A percentile compares a stretch with the other conserved stretches of the same genome.
Conservation (phyloP, 2,113 vertebrate genomes). For the Clinocottus analis region DNA sequence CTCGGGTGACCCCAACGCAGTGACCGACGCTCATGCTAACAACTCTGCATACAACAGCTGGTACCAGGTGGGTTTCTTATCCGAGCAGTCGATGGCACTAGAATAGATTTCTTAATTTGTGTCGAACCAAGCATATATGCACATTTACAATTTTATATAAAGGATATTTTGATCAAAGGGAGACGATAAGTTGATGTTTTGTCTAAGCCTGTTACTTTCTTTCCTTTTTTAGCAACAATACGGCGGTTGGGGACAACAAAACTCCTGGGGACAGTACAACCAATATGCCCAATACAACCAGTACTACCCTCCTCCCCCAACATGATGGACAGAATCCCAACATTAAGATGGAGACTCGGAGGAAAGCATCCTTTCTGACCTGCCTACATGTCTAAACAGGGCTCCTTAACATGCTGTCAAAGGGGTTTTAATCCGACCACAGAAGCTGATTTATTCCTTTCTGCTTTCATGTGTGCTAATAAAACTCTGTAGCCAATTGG, state of each 20-base stretch:
- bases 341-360: slow-evolving; percentile 62
- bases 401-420: slow-evolving; percentile 32
- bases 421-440: slow-evolving; percentile 39
- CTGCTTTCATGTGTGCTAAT: slow-evolving; percentile 34
- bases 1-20: slow-evolving; percentile 78
- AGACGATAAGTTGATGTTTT: not conserved
- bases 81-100: not conserved
- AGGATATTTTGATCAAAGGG: not conserved
- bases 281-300: slow-evolving; percentile 90
- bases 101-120: not conserved
- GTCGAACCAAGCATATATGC: not conserved
- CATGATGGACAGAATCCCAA: slow-evolving; percentile 83
- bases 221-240: slow-evolving; percentile 82
- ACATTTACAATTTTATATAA: not conserved
- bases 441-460: slow-evolving; percentile 30
- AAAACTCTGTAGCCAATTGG: slow-evolving; percentile 21
- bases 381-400: slow-evolving; percentile 40
- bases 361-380: slow-evolving; percentile 60
- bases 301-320: slow-evolving; percentile 95
- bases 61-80: slow-evolving; percentile 89
- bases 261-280: slow-evolving; percentile 90
- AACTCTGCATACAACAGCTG: slow-evolving; percentile 95
- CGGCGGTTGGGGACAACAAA: slow-evolving; percentile 91
- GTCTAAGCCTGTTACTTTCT: not conserved
- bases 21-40: slow-evolving; percentile 89